Evolutionary conservation across 1,140 invertebrate species (phyloP).

Genomic region (Drosophila bifasciata): DNA sequence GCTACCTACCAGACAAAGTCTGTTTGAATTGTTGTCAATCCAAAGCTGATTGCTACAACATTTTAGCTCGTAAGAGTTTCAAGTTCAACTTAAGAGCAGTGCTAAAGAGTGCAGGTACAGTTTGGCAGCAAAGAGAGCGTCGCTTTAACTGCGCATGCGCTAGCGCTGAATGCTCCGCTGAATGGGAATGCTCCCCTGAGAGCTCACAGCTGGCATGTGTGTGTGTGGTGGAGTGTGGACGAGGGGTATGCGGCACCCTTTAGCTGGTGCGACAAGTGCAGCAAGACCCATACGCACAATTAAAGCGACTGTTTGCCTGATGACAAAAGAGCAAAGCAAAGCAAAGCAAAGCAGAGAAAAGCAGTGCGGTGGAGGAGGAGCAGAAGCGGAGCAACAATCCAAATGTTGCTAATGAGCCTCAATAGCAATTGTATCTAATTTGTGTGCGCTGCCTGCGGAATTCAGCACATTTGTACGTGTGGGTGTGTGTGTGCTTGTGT

Average conservation of each 20-base stretch:
- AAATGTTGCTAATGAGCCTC: conserved; percentile 40
- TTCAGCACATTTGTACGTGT: conserved; percentile 4
- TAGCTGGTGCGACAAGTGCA: conserved; percentile 47
- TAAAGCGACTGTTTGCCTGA: conserved; percentile 49
- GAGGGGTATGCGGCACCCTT: conserved; percentile 23
- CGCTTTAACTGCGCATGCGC: conserved; percentile 6
- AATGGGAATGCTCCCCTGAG: conserved; percentile 16
- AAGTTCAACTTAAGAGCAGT: not conserved
- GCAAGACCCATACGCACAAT: conserved; percentile 43
- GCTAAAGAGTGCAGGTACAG: conserved; percentile 27
- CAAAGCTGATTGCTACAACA: not conserved
- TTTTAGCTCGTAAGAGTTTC: not conserved
- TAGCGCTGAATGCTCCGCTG: not conserved
- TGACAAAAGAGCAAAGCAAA: conserved; percentile 32
- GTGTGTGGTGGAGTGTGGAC: conserved; percentile 3
- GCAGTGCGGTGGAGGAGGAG: not conserved
- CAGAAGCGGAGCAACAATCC: conserved; percentile 29
- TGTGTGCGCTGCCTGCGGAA: conserved; percentile 12
- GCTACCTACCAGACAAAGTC: conserved; percentile 20
- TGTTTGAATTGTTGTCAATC: conserved; percentile 4
- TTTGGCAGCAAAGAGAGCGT: conserved; percentile 1
- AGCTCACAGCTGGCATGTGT: conserved; percentile 6
- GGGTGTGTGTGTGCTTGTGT: not conserved
- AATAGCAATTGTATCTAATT: conserved; percentile 18
- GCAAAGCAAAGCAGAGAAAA: conserved; percentile 7